These are phyloP conservation scores for Cetonia aurata DNA, from an alignment of 2,888 invertebrate species.

Conservation along the genomic window DNA sequence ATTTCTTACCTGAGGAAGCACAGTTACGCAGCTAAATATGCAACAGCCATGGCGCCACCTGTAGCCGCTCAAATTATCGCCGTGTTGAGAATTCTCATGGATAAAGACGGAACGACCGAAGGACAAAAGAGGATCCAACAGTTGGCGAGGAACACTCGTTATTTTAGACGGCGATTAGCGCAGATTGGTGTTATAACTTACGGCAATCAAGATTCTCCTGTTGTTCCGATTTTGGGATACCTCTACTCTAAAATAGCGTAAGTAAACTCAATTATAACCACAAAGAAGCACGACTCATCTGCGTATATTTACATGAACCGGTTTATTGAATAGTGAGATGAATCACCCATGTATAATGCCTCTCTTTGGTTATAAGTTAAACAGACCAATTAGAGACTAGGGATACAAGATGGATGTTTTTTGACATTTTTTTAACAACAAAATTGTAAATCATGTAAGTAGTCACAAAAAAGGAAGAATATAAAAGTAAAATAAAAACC, in stretches of 20 bases:
- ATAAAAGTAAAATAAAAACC: too few species aligned
- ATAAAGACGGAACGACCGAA: constrained; percentile 81
- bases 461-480: too few species aligned
- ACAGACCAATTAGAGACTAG: too few species aligned
- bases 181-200: constrained; percentile 93
- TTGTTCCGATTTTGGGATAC: constrained; percentile 96
- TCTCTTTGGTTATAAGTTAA: too few species aligned
- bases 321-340: too few species aligned
- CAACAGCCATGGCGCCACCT: constrained; percentile 89
- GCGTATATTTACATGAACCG: too few species aligned
- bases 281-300: too few species aligned
- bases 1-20: constrained; percentile 81
- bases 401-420: too few species aligned
- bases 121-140: constrained; percentile 77
- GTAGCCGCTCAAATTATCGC: constrained; percentile 91
- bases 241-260: constrained; percentile 95
- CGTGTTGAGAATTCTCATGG: constrained; percentile 90
- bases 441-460: too few species aligned
- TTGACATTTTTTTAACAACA: too few species aligned
- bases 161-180: constrained; percentile 83
- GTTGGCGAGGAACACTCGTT: constrained; percentile 84
- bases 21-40: constrained; percentile 90
- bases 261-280: constrained; percentile 59
- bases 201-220: constrained; percentile 95
- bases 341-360: too few species aligned